phyloP scores from a whole-genome alignment of 2,797 vertebrate species.

The Enteromius anoplus region DNA sequence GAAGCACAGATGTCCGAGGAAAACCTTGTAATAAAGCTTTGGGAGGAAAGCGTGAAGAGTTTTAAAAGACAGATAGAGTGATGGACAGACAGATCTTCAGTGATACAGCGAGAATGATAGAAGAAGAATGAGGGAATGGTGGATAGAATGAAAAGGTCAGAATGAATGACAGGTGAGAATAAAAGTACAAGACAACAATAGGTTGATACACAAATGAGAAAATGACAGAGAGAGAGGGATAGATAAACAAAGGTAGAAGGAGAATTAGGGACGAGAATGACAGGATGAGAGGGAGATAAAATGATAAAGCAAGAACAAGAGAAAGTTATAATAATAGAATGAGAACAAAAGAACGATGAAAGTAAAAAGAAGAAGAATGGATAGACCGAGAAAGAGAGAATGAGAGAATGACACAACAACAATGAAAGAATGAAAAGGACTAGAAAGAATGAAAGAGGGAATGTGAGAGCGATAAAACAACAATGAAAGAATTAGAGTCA shows the following conservation, averaged over 20 bases:
- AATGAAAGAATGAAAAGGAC: neutral
- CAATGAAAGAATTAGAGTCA: neutral
- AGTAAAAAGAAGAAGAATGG: too few species aligned
- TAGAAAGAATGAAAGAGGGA: neutral
- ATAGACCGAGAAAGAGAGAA: too few species aligned
- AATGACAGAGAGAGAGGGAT: neutral
- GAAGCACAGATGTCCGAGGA: neutral
- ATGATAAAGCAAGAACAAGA: neutral
- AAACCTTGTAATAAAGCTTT: neutral
- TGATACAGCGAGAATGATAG: neutral
- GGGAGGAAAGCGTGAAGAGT: neutral
- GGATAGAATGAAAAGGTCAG: too few species aligned
- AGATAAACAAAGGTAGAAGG: neutral
- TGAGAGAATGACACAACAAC: too few species aligned
- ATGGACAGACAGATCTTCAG: neutral
- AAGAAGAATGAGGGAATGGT: neutral
- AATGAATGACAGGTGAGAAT: neutral
- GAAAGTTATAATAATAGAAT: neutral
- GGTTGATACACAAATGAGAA: neutral
- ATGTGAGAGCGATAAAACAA: neutral
- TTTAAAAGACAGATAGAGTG: neutral
- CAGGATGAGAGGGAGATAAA: neutral
- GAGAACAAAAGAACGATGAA: neutral
- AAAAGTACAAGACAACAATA: neutral
- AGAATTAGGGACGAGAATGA: neutral